These are phyloP conservation scores for Theropithecus gelada DNA, from an alignment of 2,113 vertebrate species.

Conservation along the genomic window DNA sequence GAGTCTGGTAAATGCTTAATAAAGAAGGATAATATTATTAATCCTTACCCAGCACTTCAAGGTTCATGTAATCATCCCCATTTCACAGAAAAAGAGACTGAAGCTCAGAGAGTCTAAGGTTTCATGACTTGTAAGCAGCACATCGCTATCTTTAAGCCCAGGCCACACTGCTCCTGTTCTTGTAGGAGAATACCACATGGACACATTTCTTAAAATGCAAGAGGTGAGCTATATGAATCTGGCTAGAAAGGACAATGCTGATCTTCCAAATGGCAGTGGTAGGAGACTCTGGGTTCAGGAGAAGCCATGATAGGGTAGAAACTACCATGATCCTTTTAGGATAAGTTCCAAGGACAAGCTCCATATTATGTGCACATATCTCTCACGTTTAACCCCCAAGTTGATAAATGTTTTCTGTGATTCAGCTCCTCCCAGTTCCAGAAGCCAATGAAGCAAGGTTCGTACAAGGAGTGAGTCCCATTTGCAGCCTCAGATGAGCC, in stretches of 20 bases:
- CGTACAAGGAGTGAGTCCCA: conserved; percentile 82
- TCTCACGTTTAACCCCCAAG: conserved; percentile 62
- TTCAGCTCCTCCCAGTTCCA: conserved; percentile 72
- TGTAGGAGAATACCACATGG: neutral
- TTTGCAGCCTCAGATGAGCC: conserved; percentile 84
- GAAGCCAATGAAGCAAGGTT: conserved; percentile 77
- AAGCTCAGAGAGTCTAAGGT: neutral
- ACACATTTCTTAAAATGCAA: neutral
- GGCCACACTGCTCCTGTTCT: neutral
- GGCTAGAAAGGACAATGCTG: neutral
- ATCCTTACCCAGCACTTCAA: neutral
- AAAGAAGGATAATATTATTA: neutral
- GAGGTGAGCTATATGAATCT: neutral
- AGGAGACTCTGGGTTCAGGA: neutral
- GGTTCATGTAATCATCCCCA: neutral
- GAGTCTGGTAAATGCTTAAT: neutral
- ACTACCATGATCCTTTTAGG: neutral
- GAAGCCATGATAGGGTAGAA: neutral
- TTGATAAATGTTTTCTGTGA: conserved; percentile 73
- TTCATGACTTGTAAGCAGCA: neutral
- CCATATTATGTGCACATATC: neutral
- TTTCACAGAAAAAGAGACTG: neutral
- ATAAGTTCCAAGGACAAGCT: neutral
- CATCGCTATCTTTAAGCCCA: neutral
- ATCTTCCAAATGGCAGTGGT: neutral